A percentile compares a stretch with the other conserved stretches of the same genome.
Conservation (phyloP, 2,888 invertebrate species). For the Aradus depressus region DNA sequence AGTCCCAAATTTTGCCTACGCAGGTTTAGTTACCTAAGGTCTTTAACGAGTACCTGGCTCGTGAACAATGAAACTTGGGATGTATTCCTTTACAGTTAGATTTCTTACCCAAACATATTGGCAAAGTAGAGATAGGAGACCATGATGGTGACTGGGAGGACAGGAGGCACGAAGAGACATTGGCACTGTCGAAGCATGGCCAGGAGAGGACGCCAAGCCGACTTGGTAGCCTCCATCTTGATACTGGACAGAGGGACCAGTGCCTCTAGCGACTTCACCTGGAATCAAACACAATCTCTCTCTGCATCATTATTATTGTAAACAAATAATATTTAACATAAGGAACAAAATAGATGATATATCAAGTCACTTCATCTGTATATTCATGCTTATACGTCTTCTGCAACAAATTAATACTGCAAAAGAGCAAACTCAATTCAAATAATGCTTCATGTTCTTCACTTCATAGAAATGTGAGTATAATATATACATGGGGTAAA, state of each 20-base stretch:
- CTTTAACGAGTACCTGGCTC: no score
- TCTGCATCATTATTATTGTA: constrained; percentile 4
- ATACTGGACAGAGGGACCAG: constrained; percentile 17
- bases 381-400: no score
- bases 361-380: no score
- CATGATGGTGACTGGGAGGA: constrained; percentile 45
- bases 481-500: not conserved
- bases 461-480: not conserved
- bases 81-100: not conserved
- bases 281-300: not conserved
- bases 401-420: not conserved
- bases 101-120: constrained; percentile 52
- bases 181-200: constrained; percentile 39
- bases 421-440: not conserved
- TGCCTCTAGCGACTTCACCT: constrained; percentile 25
- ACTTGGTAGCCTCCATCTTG: constrained; percentile 15
- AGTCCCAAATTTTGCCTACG: no score
- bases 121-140: constrained; percentile 52
- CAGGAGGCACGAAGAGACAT: constrained; percentile 45
- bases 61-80: not conserved
- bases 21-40: no score
- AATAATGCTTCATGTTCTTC: not conserved
- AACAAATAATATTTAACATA: constrained; percentile 2
- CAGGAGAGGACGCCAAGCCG: constrained; percentile 17
- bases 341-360: not conserved